Conservation (phyloP, 2,797 vertebrate species). For the Syndactyla subalaris region DNA sequence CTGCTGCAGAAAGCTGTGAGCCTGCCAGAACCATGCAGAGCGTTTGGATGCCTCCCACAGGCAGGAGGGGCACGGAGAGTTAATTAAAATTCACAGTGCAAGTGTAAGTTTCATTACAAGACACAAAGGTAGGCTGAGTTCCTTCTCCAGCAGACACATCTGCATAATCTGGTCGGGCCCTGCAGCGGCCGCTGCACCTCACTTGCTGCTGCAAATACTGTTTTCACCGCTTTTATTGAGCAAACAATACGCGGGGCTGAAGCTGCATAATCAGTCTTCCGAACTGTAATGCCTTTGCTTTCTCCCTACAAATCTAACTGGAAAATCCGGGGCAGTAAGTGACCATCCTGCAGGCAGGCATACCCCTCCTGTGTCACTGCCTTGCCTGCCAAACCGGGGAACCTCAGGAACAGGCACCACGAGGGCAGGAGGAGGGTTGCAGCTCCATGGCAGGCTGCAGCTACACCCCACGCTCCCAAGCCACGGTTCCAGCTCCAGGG, state of each 20-base stretch:
- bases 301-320: not conserved
- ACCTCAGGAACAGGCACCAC: not conserved
- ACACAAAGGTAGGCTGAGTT: conserved; percentile 18
- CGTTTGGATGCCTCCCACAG: conserved; percentile 24
- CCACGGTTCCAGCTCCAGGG: not conserved
- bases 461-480: not conserved
- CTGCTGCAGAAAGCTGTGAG: not conserved
- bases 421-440: not conserved
- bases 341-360: not conserved
- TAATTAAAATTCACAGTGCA: conserved; percentile 40
- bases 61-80: conserved; percentile 25
- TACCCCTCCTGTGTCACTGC: not conserved
- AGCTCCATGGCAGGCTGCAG: not conserved
- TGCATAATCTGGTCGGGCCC: conserved; percentile 20
- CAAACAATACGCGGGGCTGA: not conserved
- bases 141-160: not conserved
- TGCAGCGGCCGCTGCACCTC: not conserved
- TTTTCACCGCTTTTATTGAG: conserved; percentile 2
- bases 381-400: not conserved
- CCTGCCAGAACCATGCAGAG: not conserved
- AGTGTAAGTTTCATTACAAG: conserved; percentile 12
- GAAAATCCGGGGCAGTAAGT: not conserved
- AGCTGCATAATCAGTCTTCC: not conserved
- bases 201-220: not conserved
- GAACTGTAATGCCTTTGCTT: not conserved